Conservation (phyloP, 2,888 invertebrate genomes). For the Opisthograptis luteolata region DNA sequence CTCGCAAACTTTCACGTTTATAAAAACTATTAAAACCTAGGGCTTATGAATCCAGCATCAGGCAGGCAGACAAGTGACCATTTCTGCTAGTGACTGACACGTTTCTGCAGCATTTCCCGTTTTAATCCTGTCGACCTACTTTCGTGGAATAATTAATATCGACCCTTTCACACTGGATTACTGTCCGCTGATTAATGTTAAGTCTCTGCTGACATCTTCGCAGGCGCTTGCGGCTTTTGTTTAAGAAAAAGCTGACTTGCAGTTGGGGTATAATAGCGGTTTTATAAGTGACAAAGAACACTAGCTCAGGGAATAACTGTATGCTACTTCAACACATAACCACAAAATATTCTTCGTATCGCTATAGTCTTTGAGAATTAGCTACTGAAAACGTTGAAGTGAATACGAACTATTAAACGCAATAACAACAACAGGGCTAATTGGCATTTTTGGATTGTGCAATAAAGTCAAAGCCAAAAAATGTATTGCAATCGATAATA, state of each 20-base stretch:
- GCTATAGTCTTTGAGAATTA: no score
- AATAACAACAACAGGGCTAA: no score
- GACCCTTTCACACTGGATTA: slow-evolving; percentile 33
- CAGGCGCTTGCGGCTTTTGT: slow-evolving; percentile 13
- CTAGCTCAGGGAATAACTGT: not conserved
- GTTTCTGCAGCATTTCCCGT: slow-evolving; percentile 13
- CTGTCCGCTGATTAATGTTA: slow-evolving; percentile 28
- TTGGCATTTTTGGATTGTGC: no score
- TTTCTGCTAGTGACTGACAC: slow-evolving; percentile 13
- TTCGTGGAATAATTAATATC: slow-evolving; percentile 34
- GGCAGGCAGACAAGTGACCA: not conserved
- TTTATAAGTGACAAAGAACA: slow-evolving; percentile 8
- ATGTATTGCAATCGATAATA: no score
- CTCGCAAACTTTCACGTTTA: no score
- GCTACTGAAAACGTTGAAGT: no score
- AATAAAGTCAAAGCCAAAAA: no score
- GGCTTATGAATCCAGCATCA: no score
- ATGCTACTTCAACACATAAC: not conserved
- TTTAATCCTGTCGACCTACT: slow-evolving; percentile 31
- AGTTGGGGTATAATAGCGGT: slow-evolving; percentile 3
- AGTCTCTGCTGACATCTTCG: slow-evolving; percentile 16
- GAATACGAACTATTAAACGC: no score
- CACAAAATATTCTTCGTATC: no score
- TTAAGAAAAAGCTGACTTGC: slow-evolving; percentile 7
- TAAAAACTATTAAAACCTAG: no score